A percentile compares a stretch with the other conserved stretches of the same genome.
Evolutionary conservation across 1,140 invertebrate species (phyloP).

Genomic region (Hirudo medicinalis): DNA sequence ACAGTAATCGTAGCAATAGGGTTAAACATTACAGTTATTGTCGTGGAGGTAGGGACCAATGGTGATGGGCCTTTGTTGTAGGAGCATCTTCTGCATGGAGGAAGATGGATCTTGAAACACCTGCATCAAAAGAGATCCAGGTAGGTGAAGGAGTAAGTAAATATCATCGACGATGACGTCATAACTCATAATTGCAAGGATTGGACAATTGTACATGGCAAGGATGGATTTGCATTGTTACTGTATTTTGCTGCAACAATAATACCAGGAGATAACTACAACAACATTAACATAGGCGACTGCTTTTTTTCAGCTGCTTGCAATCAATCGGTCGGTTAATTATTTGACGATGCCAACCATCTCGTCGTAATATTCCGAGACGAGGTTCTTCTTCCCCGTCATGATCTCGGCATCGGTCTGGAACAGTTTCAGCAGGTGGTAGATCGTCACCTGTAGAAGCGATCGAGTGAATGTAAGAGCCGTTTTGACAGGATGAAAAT

Average conservation of each 20-base stretch:
- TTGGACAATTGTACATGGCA: no score
- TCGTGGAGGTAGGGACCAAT: conserved; percentile 67
- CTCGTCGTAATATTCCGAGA: conserved; percentile 91
- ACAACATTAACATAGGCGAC: no score
- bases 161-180: no score
- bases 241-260: no score
- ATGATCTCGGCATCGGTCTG: conserved; percentile 49
- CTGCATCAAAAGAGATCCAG: conserved; percentile 26
- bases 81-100: conserved; percentile 76
- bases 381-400: conserved; percentile 61
- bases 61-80: conserved; percentile 58
- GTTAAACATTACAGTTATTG: conserved; percentile 62
- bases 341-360: conserved; percentile 47
- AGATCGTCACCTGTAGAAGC: conserved; percentile 68
- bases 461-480: not conserved
- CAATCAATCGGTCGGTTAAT: no score
- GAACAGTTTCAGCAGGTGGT: conserved; percentile 89
- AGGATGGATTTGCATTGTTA: no score
- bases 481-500: not conserved
- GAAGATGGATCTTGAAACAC: conserved; percentile 85
- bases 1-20: not conserved
- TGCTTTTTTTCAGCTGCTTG: no score
- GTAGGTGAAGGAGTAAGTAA: no score
- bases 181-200: no score
- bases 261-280: no score